Conservation (phyloP, 2,113 vertebrate species). For the Coracopsis vasa region DNA sequence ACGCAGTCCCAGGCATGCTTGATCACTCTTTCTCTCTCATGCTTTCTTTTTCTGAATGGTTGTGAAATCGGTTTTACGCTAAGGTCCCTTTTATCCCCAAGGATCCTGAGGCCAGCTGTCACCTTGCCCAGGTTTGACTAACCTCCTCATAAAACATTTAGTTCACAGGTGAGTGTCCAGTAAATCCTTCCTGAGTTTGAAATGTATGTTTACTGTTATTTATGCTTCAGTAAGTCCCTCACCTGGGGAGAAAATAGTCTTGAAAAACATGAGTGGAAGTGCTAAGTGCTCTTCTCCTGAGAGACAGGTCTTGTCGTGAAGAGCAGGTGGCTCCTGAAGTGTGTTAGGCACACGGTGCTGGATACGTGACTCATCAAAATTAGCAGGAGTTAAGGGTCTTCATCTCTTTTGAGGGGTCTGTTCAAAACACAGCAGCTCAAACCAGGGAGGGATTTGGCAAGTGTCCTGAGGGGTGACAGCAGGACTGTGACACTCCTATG, state of each 20-base stretch:
- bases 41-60: neutral
- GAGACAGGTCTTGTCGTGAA: neutral
- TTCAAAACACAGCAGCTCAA: neutral
- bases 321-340: neutral
- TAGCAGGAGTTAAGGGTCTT: neutral
- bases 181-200: neutral
- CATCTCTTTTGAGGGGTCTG: neutral
- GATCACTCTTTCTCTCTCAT: rapidly evolving
- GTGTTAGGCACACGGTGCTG: neutral
- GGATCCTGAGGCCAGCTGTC: neutral
- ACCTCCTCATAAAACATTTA: neutral
- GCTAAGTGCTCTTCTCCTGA: neutral
- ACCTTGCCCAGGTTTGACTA: neutral
- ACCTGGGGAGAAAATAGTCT: neutral
- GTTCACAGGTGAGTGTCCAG: neutral
- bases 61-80: neutral
- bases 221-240: neutral
- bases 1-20: rapidly evolving
- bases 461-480: neutral
- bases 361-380: neutral
- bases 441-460: neutral
- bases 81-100: neutral
- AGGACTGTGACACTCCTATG: neutral
- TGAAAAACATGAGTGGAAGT: neutral
- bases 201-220: neutral